Percentiles rank a stretch among this genome's conserved stretches.
phyloP scores from a whole-genome alignment of 1,140 invertebrate genomes.

The Scaptomyza pallida region DNA sequence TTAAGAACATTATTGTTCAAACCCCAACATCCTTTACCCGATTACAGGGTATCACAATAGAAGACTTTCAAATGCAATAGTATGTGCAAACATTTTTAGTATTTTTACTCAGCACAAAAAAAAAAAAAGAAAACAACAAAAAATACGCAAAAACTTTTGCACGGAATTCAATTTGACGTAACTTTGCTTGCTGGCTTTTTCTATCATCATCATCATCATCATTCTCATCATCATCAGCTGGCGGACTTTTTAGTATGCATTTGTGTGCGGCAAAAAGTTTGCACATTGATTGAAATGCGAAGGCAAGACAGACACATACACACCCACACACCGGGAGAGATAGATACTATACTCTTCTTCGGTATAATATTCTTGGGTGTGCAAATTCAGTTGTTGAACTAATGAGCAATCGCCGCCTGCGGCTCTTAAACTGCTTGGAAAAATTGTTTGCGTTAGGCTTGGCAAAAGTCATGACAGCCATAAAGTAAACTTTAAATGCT shows the following conservation, averaged over 20 bases:
- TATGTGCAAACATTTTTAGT: slow-evolving; percentile 14
- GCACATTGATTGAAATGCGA: slow-evolving; percentile 72
- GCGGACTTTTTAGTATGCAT: slow-evolving; percentile 69
- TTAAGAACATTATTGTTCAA: no score
- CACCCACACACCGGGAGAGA: slow-evolving; percentile 5
- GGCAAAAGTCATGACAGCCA: slow-evolving; percentile 63
- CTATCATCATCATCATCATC: slow-evolving; percentile 26
- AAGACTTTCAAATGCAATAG: background rate
- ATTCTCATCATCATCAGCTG: slow-evolving; percentile 46
- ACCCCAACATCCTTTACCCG: background rate
- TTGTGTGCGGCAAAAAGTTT: slow-evolving; percentile 55
- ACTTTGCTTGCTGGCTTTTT: slow-evolving; percentile 53
- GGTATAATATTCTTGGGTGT: slow-evolving; percentile 24
- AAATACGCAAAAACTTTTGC: slow-evolving; percentile 52
- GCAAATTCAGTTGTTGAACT: slow-evolving; percentile 73
- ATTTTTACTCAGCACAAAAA: slow-evolving; percentile 15
- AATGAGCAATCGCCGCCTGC: slow-evolving; percentile 57
- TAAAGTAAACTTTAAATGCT: slow-evolving; percentile 73
- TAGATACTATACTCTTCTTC: slow-evolving; percentile 14
- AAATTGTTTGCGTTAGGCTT: slow-evolving; percentile 27
- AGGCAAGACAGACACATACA: slow-evolving; percentile 18
- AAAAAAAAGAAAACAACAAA: slow-evolving; percentile 31
- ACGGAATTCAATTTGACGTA: slow-evolving; percentile 73
- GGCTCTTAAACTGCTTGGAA: slow-evolving; percentile 43
- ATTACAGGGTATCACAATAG: slow-evolving; percentile 16